Conservation (phyloP, 2,797 vertebrate genomes). For the Naso thynnoides region DNA sequence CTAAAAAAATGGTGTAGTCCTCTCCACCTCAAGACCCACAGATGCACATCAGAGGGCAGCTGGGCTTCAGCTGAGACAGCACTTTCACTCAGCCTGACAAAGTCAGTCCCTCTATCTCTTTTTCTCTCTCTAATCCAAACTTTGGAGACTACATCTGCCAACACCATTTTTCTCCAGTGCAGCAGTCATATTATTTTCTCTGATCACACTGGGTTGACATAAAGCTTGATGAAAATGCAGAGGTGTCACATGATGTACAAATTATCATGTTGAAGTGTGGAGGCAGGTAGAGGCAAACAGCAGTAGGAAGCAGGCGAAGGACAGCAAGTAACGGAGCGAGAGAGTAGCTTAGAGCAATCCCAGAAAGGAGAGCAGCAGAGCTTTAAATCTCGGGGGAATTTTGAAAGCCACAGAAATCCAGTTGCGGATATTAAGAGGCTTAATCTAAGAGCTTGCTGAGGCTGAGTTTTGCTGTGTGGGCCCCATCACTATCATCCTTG, state of each 20-base stretch:
- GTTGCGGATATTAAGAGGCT: slow-evolving; percentile 88
- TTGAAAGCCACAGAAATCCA: slow-evolving; percentile 83
- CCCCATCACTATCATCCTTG: slow-evolving; percentile 82
- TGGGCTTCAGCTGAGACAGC: slow-evolving; percentile 77
- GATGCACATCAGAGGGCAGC: slow-evolving; percentile 72
- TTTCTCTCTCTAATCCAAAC: slow-evolving; percentile 58
- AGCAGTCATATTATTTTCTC: slow-evolving; percentile 51
- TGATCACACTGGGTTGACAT: slow-evolving; percentile 56
- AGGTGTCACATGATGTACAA: slow-evolving; percentile 65
- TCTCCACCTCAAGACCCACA: slow-evolving; percentile 67
- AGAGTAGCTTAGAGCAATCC: slow-evolving; percentile 75
- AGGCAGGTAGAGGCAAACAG: slow-evolving; percentile 59
- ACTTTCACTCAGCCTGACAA: slow-evolving; percentile 66
- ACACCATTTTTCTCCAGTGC: slow-evolving; percentile 29
- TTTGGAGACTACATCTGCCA: slow-evolving; percentile 41
- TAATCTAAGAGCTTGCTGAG: slow-evolving; percentile 84
- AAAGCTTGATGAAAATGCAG: slow-evolving; percentile 63
- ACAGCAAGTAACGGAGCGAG: slow-evolving; percentile 56
- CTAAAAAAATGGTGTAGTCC: slow-evolving; percentile 67
- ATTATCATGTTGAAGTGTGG: slow-evolving; percentile 60
- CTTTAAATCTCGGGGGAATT: slow-evolving; percentile 81
- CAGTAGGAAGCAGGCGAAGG: slow-evolving; percentile 45
- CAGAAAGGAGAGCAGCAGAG: slow-evolving; percentile 77
- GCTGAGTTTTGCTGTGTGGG: slow-evolving; percentile 81
- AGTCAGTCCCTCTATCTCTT: slow-evolving; percentile 49